Base-by-base conservation (phyloP, 2,797 vertebrate species). In the Coranthus polyacanthus region DNA sequence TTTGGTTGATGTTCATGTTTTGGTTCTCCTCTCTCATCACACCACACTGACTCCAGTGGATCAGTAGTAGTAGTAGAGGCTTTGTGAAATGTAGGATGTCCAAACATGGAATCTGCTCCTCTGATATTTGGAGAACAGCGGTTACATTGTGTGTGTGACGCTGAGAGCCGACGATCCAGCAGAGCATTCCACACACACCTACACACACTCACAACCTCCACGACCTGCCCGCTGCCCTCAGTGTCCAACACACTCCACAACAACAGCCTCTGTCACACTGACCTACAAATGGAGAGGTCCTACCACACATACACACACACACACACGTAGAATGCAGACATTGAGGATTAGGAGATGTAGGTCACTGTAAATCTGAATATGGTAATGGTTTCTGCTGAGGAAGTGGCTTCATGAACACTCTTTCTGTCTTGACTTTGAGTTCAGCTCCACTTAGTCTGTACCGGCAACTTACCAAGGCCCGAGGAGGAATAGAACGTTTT, bases 281-380 rank as follows among this genome's bases (percentile, higher is more conserved):
- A 75, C 72, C 63, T 60, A 75, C 57, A 60, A 66, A 59, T 49
- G 43, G 8, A 59, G n/a, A n/a, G n/a, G n/a, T n/a, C n/a, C n/a
- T n/a, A n/a, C n/a, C n/a, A n/a, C n/a, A n/a, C n/a, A n/a, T n/a
- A n/a, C n/a, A n/a, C n/a, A n/a, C n/a, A n/a, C n/a, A n/a, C n/a
- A n/a, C n/a, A n/a, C n/a, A n/a, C n/a, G n/a, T n/a, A n/a, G n/a
- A n/a, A n/a, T n/a, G n/a, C n/a, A n/a, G n/a, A n/a, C n/a, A n/a
- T n/a, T n/a, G n/a, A n/a, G n/a, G n/a, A n/a, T n/a, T n/a, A n/a
- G n/a, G n/a, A n/a, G n/a, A 71, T 76, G 38, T 62, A 51, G 76
- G 74, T 70, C 74, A 76, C 2, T 18, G 68, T 29, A 46, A 53
- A 75, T 81, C 26, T 68, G 71, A 82, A 84, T 69, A 78, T 81